Conservation (phyloP, 2,888 invertebrate species). For the Prostheceraeus crozeri region DNA sequence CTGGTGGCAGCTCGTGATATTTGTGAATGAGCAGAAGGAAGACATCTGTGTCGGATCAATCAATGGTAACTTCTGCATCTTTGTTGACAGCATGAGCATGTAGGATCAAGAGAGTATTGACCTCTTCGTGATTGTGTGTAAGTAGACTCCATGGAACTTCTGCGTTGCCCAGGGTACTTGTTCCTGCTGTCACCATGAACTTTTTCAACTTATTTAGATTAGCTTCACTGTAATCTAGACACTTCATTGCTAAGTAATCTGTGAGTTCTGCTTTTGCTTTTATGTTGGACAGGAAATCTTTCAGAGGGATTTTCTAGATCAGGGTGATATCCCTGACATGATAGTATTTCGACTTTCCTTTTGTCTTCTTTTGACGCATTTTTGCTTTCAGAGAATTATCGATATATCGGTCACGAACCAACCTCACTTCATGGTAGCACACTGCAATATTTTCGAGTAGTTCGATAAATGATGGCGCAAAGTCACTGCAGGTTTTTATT, state of each 20-base stretch:
- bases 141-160: neutral
- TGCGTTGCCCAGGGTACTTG: conserved; percentile 35
- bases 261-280: conserved; percentile 36
- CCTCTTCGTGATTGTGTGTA: conserved; percentile 9
- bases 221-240: conserved; percentile 36
- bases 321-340: conserved; percentile 37
- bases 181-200: conserved; percentile 38
- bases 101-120: neutral
- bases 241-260: conserved; percentile 38
- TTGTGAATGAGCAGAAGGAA: too few species aligned
- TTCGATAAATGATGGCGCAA: too few species aligned
- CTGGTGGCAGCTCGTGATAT: too few species aligned
- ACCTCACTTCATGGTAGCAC: conserved; percentile 37
- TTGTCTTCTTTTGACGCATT: conserved; percentile 38
- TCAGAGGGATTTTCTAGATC: conserved; percentile 39
- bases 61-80: too few species aligned
- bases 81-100: too few species aligned
- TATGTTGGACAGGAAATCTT: conserved; percentile 38
- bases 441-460: conserved; percentile 38
- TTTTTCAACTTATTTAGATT: conserved; percentile 36
- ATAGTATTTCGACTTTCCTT: conserved; percentile 39
- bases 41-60: too few species aligned
- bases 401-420: conserved; percentile 37
- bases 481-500: too few species aligned
- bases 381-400: conserved; percentile 36